Evolutionary conservation across 2,888 invertebrate species (phyloP).

Genomic region (Sminthurides aquaticus): DNA sequence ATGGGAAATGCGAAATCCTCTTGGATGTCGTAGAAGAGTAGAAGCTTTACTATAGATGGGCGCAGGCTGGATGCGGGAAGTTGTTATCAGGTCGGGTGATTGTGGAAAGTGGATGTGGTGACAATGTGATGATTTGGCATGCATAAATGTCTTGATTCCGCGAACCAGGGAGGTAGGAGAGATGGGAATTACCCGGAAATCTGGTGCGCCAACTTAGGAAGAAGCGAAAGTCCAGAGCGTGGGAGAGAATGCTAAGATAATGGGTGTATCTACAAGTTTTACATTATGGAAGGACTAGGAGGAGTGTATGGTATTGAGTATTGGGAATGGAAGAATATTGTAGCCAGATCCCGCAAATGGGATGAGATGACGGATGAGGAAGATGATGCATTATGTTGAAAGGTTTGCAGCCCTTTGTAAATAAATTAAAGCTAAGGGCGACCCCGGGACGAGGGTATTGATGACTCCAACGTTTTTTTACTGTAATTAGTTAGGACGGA

Average conservation of each 20-base stretch:
- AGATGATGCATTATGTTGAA: constrained; percentile 6
- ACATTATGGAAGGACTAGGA: background rate
- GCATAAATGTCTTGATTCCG: background rate
- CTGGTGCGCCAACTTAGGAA: too few species aligned
- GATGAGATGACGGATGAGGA: constrained; percentile 1
- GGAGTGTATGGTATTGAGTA: background rate
- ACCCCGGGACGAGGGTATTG: background rate
- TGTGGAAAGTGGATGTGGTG: background rate
- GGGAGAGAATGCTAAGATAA: too few species aligned
- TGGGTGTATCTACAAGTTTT: background rate
- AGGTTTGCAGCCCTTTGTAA: constrained; percentile 1
- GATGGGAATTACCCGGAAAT: too few species aligned
- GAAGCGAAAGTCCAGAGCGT: too few species aligned
- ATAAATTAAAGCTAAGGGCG: background rate
- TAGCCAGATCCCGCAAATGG: background rate
- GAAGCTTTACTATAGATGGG: too few species aligned
- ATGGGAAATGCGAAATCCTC: too few species aligned
- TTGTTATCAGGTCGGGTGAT: background rate
- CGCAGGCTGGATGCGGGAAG: background rate
- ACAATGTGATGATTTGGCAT: background rate
- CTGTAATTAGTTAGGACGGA: constrained; percentile 1
- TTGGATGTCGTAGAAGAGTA: too few species aligned
- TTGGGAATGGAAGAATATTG: background rate
- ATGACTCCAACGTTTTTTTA: background rate
- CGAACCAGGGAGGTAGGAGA: background rate